Evolutionary conservation across 2,113 vertebrate species (phyloP), one percentile per base, ranked within the genome.

Genomic region (Eulacestoma nigropectus): DNA sequence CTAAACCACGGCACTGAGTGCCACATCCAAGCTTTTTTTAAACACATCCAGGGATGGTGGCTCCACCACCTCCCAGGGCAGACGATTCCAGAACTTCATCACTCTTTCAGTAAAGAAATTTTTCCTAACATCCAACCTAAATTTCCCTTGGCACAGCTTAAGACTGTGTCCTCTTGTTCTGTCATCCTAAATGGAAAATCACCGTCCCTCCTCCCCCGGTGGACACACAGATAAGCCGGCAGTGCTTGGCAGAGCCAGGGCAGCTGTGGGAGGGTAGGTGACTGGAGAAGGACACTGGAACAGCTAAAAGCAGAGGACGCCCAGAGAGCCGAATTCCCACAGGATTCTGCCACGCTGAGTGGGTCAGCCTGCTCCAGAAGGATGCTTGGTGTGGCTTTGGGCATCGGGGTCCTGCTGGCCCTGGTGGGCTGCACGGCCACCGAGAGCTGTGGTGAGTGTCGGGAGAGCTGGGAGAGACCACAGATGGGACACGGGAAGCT

Each of bases 401-500:
- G 32, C 32, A 1, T 75, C 0, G 52, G 62, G 23, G 13, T 90
- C 65, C 70, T 95, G 63, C 86, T 96, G 85, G 65, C 62, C 44
- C 74, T 96, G 60, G 4, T 8, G 5, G 47, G 85, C 3, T 7
- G 49, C 87, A 16, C 25, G 0, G 46, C 64, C 11, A 4, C 16
- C 0, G 10, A 27, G 4, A 1, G 7, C 30, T 95, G 96, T 4
- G 25, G 93, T 96, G 91, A 96, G 96, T 23, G 47, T 3, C 67
- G 16, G 13, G 56, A 35, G 46, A 41, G 9, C 20, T 0, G 0
- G 3, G 37, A 63, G 44, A 39, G 7, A 6, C 17, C 13, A 1
- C 0, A 1, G 64, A 37, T 47, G 37, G 33, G 46, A 20, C 23
- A 2, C 0, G 1, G 76, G 42, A 33, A n/a, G n/a, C n/a, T n/a